Evolutionary conservation across 2,888 invertebrate genomes (phyloP), one percentile per base, ranked within the genome.

Genomic region (Fragum sueziense): DNA sequence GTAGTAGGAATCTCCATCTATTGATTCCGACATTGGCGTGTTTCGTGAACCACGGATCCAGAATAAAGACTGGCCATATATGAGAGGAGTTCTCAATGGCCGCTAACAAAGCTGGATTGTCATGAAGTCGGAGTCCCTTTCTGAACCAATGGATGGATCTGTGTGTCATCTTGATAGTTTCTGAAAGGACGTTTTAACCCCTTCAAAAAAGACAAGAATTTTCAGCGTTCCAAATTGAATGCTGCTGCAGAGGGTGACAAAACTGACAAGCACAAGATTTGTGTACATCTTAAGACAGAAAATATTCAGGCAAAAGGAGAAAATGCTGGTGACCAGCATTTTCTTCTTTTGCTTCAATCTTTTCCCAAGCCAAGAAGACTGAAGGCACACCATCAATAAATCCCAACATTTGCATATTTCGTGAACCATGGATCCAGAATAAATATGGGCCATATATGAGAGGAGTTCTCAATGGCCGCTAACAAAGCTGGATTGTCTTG

Each of bases 391-490:
- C 87, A 92, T 77, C 88, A 97, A 92, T 97, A 97, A 85, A 97
- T 96, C 79, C 97, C 97, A 71, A 97, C 96, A 91, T 96, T 97
- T 34, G 97, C 96, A 14, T 96, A 96, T 81, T 96, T 96, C 25
- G 97, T 97, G 93, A 97, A 97, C 97, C 97, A 97, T 0, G 97
- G 97, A 92, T 97, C 97, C 70, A 97, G 95, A 76, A 97, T 95
- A 93, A 97, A 97, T 57, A 97, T 95, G 90, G 97, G 97, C 85
- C 97, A 95, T 88, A 97, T 96, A 0, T 97, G 96, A 0, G 96
- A 96, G 54, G 94, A 94, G 14, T 96, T 96, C 9, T 90, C 94
- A 76, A 25, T 97, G 94, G 97, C 97, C 88, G 96, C 96, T 70
- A 94, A 94, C 57, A 97, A 92, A 2, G 97, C 95, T 0, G 97